phyloP scores from a whole-genome alignment of 2,113 vertebrate species.

The Muscicapa adusta region DNA sequence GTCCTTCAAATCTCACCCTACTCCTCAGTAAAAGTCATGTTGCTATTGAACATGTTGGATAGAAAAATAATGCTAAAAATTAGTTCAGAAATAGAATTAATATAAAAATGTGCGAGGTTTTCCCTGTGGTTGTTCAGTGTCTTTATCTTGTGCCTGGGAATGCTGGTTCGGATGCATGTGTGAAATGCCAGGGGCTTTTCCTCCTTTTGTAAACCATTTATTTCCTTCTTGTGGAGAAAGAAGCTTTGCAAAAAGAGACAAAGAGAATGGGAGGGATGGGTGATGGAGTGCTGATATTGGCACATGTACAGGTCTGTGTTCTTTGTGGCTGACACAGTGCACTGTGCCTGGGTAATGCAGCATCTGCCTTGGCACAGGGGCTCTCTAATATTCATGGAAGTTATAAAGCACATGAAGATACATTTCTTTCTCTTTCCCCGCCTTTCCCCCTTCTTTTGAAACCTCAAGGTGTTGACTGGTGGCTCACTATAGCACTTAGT shows the following conservation, averaged over 20 bases:
- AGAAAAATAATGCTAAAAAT: not conserved
- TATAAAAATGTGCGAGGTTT: not conserved
- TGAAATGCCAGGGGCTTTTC: not conserved
- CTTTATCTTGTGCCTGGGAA: not conserved
- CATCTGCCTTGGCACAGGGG: slow-evolving; percentile 19
- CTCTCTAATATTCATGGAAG: slow-evolving; percentile 17
- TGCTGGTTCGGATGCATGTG: not conserved
- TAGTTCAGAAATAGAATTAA: not conserved
- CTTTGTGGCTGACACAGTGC: slow-evolving; percentile 30
- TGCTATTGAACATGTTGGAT: not conserved
- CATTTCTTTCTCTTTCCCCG: not conserved
- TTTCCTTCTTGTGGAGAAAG: slow-evolving; percentile 39
- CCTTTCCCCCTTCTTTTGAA: not conserved
- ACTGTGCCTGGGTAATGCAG: slow-evolving; percentile 31
- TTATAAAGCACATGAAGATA: not conserved
- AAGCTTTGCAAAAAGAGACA: slow-evolving; percentile 16
- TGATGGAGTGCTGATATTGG: slow-evolving; percentile 55
- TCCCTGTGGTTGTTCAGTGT: not conserved
- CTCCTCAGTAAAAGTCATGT: not conserved
- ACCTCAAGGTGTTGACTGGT: slow-evolving; percentile 46
- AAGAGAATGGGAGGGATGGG: not conserved
- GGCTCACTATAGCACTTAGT: slow-evolving; percentile 25
- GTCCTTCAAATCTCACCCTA: not conserved
- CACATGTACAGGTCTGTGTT: slow-evolving; percentile 8
- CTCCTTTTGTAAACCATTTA: slow-evolving; percentile 19